Conservation (phyloP, 2,797 vertebrate genomes). For the Mormyrus proboscirostris region DNA sequence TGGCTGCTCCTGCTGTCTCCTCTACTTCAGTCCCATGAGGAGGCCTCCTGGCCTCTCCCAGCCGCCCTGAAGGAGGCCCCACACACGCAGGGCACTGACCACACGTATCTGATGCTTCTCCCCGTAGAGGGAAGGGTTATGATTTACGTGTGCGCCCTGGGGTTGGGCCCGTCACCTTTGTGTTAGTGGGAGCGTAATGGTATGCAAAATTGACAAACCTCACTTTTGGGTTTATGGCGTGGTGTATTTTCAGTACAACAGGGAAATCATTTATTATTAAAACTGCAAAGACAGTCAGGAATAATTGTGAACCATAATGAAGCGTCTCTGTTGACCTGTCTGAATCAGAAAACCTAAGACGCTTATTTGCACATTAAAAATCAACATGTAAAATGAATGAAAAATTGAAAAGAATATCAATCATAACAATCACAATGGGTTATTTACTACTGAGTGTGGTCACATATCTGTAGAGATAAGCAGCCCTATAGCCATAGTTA, state of each 20-base stretch:
- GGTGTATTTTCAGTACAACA: neutral
- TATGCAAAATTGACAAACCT: neutral
- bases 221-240: neutral
- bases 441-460: neutral
- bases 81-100: neutral
- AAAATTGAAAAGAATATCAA: neutral
- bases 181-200: neutral
- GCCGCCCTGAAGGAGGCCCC: neutral
- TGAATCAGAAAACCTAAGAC: neutral
- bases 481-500: neutral
- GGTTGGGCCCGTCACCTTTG: neutral
- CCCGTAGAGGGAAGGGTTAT: neutral
- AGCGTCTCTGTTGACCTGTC: neutral
- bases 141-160: neutral
- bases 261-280: neutral
- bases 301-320: neutral
- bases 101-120: neutral
- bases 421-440: neutral
- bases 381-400: neutral
- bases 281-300: neutral
- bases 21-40: neutral
- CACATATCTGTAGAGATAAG: neutral
- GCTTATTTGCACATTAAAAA: neutral
- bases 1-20: neutral
- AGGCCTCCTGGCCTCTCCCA: neutral